Evolutionary conservation across 2,888 invertebrate species (phyloP).

Genomic region (Lasioglossum morio): DNA sequence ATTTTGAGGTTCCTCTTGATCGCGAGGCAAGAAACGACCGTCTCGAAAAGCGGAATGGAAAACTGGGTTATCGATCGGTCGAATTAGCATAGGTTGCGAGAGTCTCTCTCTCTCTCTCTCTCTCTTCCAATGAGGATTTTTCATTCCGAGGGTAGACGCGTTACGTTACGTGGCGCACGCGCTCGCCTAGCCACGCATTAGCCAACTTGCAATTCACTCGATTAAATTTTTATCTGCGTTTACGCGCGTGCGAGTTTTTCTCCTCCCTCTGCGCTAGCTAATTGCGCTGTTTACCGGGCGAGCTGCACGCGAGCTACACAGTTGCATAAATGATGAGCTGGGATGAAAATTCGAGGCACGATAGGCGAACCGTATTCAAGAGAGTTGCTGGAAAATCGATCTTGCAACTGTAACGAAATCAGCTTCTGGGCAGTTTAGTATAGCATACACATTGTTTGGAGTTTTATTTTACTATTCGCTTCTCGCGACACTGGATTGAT

Average conservation of each 20-base stretch:
- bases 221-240: slow-evolving; percentile 57
- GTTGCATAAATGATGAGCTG: slow-evolving; percentile 63
- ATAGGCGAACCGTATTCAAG: background rate
- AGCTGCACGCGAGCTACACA: slow-evolving; percentile 60
- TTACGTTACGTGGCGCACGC: slow-evolving; percentile 49
- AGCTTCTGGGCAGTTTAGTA: background rate
- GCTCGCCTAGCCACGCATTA: slow-evolving; percentile 31
- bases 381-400: background rate
- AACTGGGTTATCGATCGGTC: slow-evolving; percentile 61
- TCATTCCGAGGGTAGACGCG: background rate
- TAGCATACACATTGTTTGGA: background rate
- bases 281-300: slow-evolving; percentile 55
- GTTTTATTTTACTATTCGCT: background rate
- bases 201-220: slow-evolving; percentile 57
- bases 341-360: slow-evolving; percentile 27
- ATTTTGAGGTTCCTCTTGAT: background rate
- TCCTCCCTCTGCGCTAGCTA: slow-evolving; percentile 19
- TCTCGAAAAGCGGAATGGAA: slow-evolving; percentile 11
- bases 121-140: background rate
- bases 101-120: background rate
- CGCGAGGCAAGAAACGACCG: background rate
- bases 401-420: background rate
- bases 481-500: background rate
- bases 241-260: slow-evolving; percentile 51
- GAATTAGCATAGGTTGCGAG: slow-evolving; percentile 24